Conservation (phyloP, 1,140 invertebrate genomes). For the Scaptomyza graminum region DNA sequence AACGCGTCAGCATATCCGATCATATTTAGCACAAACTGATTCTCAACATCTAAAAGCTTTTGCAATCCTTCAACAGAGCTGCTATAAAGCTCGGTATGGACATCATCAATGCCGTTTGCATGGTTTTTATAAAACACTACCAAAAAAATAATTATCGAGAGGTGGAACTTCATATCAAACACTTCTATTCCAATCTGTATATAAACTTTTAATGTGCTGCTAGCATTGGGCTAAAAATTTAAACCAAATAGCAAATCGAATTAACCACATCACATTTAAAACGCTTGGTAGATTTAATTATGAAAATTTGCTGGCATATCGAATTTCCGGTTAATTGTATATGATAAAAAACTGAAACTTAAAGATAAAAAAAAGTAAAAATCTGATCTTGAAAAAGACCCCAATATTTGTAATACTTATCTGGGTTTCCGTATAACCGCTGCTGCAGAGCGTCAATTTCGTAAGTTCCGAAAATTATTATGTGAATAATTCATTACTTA, state of each 20-base stretch:
- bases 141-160: neutral
- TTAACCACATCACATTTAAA: neutral
- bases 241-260: neutral
- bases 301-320: neutral
- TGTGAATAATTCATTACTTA: no score
- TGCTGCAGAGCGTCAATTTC: no score
- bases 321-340: no score
- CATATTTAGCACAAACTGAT: conserved; percentile 36
- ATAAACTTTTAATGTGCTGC: neutral
- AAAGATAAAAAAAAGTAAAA: no score
- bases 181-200: neutral
- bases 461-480: no score
- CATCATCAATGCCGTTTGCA: neutral
- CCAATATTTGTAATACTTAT: no score
- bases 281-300: neutral
- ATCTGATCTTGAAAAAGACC: no score
- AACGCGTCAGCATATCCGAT: conserved; percentile 16
- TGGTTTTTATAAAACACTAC: neutral
- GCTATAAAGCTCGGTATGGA: conserved; percentile 14
- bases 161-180: neutral
- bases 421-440: no score
- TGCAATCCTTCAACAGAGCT: conserved; percentile 33
- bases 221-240: neutral
- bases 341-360: no score
- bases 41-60: conserved; percentile 31